Percentiles rank a stretch among this genome's conserved stretches.
Evolutionary conservation across 2,113 vertebrate species (phyloP).

Genomic region (Mobula hypostoma): DNA sequence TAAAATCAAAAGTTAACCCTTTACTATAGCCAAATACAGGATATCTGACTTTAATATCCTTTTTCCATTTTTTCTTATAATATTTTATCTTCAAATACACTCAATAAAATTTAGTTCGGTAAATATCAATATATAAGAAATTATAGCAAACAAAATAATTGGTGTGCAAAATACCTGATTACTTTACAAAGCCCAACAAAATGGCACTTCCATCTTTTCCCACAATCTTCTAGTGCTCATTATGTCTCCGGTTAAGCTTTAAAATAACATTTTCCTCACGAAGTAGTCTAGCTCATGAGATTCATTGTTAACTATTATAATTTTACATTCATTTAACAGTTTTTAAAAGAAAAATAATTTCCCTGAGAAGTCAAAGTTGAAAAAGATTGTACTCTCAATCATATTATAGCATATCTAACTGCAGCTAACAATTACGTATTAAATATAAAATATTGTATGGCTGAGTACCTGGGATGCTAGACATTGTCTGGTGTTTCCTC

Average conservation of each 20-base stretch:
- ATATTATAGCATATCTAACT: background rate
- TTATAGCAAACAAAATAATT: background rate
- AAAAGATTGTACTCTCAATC: background rate
- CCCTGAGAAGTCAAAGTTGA: background rate
- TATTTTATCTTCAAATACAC: background rate
- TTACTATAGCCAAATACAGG: background rate
- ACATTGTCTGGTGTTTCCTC: too few relatives aligned
- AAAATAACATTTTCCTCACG: background rate
- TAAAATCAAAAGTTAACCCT: background rate
- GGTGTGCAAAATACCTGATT: background rate
- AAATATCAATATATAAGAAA: background rate
- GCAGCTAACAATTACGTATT: background rate
- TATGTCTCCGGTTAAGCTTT: background rate
- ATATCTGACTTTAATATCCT: background rate
- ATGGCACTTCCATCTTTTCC: too few relatives aligned
- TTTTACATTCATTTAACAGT: background rate
- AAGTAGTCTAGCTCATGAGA: background rate
- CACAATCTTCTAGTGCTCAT: too few relatives aligned
- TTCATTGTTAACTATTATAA: background rate
- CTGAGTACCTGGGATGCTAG: background rate
- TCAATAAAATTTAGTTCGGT: background rate
- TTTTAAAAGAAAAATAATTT: background rate
- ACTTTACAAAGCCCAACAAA: too few relatives aligned
- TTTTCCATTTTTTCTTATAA: background rate
- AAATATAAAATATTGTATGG: background rate